Conservation (phyloP, 2,113 vertebrate species). For the Rhinolophus ferrumequinum region DNA sequence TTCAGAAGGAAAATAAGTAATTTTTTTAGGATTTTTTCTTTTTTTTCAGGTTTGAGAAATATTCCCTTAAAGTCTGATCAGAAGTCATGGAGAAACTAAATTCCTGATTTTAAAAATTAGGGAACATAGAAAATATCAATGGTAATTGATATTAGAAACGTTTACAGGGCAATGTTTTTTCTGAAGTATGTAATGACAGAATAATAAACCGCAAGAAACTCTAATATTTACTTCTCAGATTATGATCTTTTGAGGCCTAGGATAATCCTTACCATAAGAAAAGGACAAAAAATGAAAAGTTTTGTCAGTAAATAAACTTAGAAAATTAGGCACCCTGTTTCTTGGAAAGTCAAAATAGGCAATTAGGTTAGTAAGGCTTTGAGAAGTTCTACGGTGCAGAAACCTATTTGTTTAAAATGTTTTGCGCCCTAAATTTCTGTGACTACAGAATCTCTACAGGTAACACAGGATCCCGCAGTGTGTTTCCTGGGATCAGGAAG, state of each 20-base stretch:
- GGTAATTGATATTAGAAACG: neutral
- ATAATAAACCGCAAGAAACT: neutral
- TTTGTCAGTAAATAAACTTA: neutral
- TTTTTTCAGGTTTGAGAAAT: slow-evolving; percentile 61
- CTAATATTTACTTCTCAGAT: neutral
- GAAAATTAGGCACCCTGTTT: neutral
- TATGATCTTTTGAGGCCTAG: neutral
- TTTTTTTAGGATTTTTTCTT: neutral
- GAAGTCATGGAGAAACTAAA: neutral
- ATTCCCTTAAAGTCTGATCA: neutral
- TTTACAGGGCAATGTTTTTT: neutral
- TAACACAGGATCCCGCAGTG: neutral
- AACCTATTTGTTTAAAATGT: neutral
- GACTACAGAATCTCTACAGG: neutral
- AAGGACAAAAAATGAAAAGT: neutral
- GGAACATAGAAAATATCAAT: neutral
- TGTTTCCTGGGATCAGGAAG: neutral
- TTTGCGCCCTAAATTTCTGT: neutral
- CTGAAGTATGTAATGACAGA: neutral
- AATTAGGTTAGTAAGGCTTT: neutral
- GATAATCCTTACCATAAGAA: neutral
- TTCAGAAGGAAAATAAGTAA: neutral
- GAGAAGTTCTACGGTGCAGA: neutral
- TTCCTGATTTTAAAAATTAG: slow-evolving; percentile 22
- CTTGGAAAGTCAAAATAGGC: neutral